Conservation (phyloP, 1,140 invertebrate species). For the Ips nitidus region DNA sequence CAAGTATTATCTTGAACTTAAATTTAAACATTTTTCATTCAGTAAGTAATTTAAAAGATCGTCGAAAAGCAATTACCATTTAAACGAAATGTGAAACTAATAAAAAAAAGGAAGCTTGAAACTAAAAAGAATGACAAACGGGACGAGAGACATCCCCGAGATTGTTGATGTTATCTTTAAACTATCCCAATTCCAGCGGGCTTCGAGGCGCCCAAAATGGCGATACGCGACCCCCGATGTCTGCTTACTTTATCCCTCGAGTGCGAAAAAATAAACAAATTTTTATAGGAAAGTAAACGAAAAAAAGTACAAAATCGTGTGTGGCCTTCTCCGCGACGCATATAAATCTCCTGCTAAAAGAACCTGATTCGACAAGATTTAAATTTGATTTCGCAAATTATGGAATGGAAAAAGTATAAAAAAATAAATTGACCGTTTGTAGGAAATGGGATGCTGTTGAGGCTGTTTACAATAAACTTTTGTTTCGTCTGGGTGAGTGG, state of each 20-base stretch:
- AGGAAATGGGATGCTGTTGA: background rate
- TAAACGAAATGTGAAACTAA: background rate
- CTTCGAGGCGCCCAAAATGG: conserved; percentile 45
- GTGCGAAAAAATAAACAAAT: conserved; percentile 47
- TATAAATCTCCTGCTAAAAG: conserved; percentile 37
- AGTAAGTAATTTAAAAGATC: too few species aligned
- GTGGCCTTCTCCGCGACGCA: conserved; percentile 31
- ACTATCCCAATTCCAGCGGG: conserved; percentile 43
- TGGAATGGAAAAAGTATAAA: conserved; percentile 17
- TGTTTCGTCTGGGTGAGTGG: background rate
- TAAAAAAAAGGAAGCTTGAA: background rate
- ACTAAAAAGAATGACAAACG: conserved; percentile 47
- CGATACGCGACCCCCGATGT: conserved; percentile 47
- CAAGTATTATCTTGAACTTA: too few species aligned
- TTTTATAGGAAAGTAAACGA: conserved; percentile 41
- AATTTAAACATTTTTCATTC: too few species aligned
- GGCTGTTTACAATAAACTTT: too few species aligned
- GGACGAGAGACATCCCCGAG: conserved; percentile 43
- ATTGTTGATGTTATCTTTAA: conserved; percentile 52
- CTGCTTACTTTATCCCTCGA: conserved; percentile 41
- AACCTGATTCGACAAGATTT: conserved; percentile 32
- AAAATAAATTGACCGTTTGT: conserved; percentile 20
- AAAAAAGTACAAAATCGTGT: conserved; percentile 35
- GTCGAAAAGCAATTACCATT: too few species aligned
- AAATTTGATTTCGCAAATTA: conserved; percentile 30